phyloP scores from a whole-genome alignment of 2,888 invertebrate genomes.

The Theretra japonica region DNA sequence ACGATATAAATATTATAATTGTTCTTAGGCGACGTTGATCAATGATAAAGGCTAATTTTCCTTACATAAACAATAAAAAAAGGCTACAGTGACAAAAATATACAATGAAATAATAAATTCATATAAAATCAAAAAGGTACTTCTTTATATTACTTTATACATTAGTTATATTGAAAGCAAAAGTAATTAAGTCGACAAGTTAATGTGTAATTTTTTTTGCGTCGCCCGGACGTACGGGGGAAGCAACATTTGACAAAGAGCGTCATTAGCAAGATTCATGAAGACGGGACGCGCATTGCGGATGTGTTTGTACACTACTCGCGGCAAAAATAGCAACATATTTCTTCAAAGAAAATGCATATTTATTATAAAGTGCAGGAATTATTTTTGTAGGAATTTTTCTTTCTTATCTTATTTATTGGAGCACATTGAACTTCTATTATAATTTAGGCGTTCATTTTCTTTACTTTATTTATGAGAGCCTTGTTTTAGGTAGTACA shows the following conservation, averaged over 20 bases:
- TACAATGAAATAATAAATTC: no score
- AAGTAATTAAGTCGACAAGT: neutral
- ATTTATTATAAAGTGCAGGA: neutral
- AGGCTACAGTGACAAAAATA: no score
- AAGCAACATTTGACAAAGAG: constrained; percentile 24
- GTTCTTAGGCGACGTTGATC: no score
- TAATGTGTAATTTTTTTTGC: constrained; percentile 16
- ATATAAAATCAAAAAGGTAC: neutral
- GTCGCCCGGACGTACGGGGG: neutral
- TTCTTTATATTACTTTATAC: neutral
- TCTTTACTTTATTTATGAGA: no score
- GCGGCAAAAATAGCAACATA: neutral
- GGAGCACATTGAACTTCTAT: no score
- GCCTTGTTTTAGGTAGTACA: no score
- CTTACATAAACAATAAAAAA: no score
- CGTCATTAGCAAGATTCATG: constrained; percentile 27
- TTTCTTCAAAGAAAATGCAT: neutral
- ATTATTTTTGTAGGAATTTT: no score
- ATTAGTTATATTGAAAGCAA: neutral
- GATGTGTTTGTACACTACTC: constrained; percentile 1
- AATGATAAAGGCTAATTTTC: no score
- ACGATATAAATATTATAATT: no score
- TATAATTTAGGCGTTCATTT: no score
- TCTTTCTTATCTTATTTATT: no score
- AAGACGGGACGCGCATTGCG: neutral